Conservation (phyloP, 2,888 invertebrate species). For the Hirudinaria manillensis region DNA sequence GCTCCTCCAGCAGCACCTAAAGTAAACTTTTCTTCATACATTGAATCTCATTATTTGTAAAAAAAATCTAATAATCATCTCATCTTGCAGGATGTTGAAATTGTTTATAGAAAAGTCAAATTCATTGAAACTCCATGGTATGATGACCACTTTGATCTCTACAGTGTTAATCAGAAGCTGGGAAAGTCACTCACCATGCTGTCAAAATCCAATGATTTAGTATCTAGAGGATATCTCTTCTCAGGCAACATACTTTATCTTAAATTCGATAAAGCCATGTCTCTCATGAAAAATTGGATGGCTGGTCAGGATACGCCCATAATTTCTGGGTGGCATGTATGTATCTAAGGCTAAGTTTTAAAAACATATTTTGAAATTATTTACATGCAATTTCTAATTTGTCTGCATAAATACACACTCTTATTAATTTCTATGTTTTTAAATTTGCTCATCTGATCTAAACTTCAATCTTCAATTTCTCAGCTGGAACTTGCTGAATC, state of each 20-base stretch:
- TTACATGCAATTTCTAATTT: not conserved
- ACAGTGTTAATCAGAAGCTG: conserved; percentile 62
- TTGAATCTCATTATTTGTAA: not conserved
- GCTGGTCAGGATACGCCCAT: conserved; percentile 2
- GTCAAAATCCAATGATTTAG: conserved; percentile 40
- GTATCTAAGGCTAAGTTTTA: not conserved
- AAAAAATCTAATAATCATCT: not conserved
- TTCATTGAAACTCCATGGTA: conserved; percentile 75
- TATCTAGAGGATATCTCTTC: conserved; percentile 54
- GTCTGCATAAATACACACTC: not conserved
- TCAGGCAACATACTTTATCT: conserved; percentile 66
- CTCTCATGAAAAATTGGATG: conserved; percentile 40
- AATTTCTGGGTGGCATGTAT: conserved; percentile 17
- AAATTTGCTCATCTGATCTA: too few relatives aligned
- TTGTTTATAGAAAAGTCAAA: conserved; percentile 68
- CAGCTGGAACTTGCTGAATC: conserved; percentile 12
- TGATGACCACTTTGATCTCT: conserved; percentile 84
- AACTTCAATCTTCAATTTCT: too few relatives aligned
- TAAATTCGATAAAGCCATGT: conserved; percentile 61
- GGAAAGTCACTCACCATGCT: conserved; percentile 70
- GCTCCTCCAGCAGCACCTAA: conserved; percentile 13
- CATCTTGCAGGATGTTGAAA: conserved; percentile 38
- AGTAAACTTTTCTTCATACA: not conserved
- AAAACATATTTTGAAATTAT: not conserved
- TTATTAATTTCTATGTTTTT: not conserved